Conservation (phyloP, 2,113 vertebrate species). For the Ranitomeya variabilis region DNA sequence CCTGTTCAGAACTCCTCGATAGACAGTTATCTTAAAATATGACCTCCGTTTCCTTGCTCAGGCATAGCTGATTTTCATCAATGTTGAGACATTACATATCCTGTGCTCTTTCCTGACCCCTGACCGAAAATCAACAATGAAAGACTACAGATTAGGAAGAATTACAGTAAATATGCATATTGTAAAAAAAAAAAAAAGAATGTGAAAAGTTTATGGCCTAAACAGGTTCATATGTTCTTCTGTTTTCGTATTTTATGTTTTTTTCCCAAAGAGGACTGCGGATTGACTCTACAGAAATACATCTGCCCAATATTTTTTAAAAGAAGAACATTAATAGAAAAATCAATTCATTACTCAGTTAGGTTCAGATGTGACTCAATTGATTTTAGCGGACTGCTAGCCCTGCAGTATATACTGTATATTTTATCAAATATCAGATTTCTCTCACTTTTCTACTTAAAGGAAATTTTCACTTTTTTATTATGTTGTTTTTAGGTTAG, state of each 20-base stretch:
- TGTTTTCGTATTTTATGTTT: not conserved
- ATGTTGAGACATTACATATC: not conserved
- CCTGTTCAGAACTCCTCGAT: not conserved
- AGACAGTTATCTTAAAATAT: not conserved
- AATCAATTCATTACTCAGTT: not conserved
- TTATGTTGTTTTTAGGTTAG: no score
- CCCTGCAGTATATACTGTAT: not conserved
- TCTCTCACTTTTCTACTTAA: not conserved
- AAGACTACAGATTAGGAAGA: conserved; percentile 6
- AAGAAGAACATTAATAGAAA: not conserved
- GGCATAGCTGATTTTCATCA: conserved; percentile 12
- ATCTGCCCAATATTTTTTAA: conserved; percentile 4
- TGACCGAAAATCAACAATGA: conserved; percentile 8
- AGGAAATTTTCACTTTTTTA: not conserved
- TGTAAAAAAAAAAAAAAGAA: not conserved
- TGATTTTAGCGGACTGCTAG: not conserved
- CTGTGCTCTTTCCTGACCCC: not conserved
- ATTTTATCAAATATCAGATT: not conserved
- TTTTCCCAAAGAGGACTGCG: not conserved
- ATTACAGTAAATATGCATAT: conserved; percentile 19
- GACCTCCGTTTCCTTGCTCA: not conserved
- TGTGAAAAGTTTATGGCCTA: not conserved
- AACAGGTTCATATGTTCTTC: not conserved
- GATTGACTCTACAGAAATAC: not conserved
- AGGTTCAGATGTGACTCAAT: not conserved